Base-by-base conservation (phyloP, 2,797 vertebrate genomes). In the Paedocypris micromegethes region DNA sequence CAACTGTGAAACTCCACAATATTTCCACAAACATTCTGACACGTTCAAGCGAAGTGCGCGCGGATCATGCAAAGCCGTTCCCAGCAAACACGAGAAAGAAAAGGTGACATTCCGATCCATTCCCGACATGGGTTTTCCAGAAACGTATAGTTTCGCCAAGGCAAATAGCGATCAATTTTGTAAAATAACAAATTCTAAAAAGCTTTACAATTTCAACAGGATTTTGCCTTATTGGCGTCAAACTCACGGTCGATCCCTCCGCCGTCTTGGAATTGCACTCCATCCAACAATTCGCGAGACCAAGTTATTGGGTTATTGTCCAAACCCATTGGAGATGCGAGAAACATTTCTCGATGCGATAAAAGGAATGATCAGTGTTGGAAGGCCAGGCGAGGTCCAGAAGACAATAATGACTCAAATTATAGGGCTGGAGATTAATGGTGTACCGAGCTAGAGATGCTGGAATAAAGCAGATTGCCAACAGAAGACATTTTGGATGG, bases 31-130 rank as follows among this genome's bases (percentile, higher is more conserved):
- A 70, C 50, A 6, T 55, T 67, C 58, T 42, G 51, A 53, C 9
- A 9, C 39, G 68, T 74, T 74, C 68, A 78, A 76, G 72, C 69
- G 72, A 72, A 60, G 68, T 74, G 65, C 69, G 63, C 67, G 58
- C 71, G 70, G 59, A 58, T 52, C 77, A 78, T 78, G 77, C 77
- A 78, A 72, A 71, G 56, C 61, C 61, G 54, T 58, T 68, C 72
- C 68, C 49, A 68, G 71, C 70, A 58, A 74, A 64, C 61, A 7
- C 43, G 61, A 68, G 48, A 47, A 56, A 73, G 66, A 76, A 74
- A 76, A 53, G 60, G 54, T 45, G 56, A 78, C 67, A 68, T 9
- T 64, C 52, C 67, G 58, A 55, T 55, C 51, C 39, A 38, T 61
- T 72, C 42, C 39, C 55, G 48, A 58, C 46, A 5, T 9, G 9